Evolutionary conservation across 2,888 invertebrate species (phyloP), one percentile per base, ranked within the genome.

Genomic region (Creontiades dilutus): DNA sequence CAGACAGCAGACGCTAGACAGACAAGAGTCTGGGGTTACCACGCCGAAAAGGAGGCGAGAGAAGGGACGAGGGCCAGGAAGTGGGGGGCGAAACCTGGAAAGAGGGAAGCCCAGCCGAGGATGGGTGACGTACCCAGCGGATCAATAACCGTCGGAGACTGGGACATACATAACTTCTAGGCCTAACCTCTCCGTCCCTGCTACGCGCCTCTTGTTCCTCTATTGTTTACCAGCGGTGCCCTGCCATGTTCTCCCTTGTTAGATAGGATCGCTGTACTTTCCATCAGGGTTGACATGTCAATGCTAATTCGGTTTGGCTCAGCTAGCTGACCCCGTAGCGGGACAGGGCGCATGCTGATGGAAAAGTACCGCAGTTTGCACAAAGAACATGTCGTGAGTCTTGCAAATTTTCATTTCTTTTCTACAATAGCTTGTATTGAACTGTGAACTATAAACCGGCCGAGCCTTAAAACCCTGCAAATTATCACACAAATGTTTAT

Each of bases 1-100:
- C 68, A 68, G 68, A 68, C 68, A 85, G 85, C 61, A 85, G 85
- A 85, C 85, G 55, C 85, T 57, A 85, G 85, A 85, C 85, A 85
- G 85, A 85, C 85, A 85, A 52, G 61, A 85, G 85, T 85, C 85
- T 85, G 85, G 55, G 52, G 19, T 16, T n/a, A 12, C 82, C n/a
- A 19, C n/a, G 52, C 82, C 13, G 48, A 48, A 55, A 52, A 47
- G 82, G 48, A 27, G 82, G 28, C 37, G 81, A 16, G 27, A 27
- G 28, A 80, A 19, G 68, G 68, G 11, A n/a, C 23, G 68, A 23
- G 23, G 27, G 11, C 68, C 11, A 13, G 68, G 19, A 68, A 19
- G n/a, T n/a, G 68, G 68, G n/a, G 23, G 68, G 68, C 68, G 68
- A 68, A 68, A 68, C 68, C 68, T 68, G 68, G 68, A 68, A 68